Percentiles rank a stretch among this genome's conserved stretches.
Evolutionary conservation across 2,797 vertebrate genomes (phyloP).

Genomic region (Glossophaga mutica): DNA sequence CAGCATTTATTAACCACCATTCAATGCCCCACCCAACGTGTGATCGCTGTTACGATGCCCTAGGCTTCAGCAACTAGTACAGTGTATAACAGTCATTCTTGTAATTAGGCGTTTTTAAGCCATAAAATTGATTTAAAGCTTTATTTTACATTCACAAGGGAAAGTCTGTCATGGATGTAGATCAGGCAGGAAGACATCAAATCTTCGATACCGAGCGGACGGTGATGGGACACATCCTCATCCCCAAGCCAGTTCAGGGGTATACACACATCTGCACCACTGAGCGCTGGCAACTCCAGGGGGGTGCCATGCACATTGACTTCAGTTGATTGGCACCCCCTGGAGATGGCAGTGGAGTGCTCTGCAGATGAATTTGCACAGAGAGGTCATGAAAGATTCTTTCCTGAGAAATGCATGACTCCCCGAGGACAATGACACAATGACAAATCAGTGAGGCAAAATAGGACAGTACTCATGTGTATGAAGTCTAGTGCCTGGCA

Average conservation of each 20-base stretch:
- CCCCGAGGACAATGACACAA: background rate
- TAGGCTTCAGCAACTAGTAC: background rate
- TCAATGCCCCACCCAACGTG: accelerated
- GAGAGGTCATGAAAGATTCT: background rate
- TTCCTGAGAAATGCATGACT: background rate
- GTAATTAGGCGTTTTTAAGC: background rate
- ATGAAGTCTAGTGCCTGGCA: background rate
- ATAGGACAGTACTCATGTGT: background rate
- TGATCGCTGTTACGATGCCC: background rate
- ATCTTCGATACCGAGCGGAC: background rate
- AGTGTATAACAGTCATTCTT: background rate
- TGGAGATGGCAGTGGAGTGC: background rate
- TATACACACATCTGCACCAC: accelerated
- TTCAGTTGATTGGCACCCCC: background rate
- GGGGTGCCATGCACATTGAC: accelerated
- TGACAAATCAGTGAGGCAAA: background rate
- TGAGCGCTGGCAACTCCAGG: background rate
- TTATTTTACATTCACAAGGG: background rate
- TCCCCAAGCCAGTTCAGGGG: background rate
- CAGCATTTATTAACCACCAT: background rate
- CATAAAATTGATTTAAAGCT: background rate
- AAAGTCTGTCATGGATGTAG: background rate
- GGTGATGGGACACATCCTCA: background rate
- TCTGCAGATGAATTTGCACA: background rate
- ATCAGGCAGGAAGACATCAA: background rate